These are phyloP conservation scores for Crocallis elinguaria DNA, from an alignment of 2,888 invertebrate genomes.

Conservation along the genomic window DNA sequence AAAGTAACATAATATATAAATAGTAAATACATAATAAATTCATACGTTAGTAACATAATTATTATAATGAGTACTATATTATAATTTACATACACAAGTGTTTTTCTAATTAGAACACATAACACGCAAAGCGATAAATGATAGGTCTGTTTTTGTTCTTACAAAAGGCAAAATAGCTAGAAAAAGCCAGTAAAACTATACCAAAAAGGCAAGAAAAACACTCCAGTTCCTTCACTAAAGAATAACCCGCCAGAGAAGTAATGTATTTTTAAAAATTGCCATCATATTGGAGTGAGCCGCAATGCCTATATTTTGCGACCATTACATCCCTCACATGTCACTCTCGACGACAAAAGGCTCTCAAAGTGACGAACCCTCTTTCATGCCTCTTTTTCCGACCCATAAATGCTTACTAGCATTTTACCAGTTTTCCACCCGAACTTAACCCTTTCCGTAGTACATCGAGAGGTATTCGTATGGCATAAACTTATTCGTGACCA, in stretches of 20 bases:
- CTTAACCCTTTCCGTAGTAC: constrained; percentile 66
- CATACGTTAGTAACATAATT: too few relatives aligned
- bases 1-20: too few relatives aligned
- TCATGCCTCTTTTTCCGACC: constrained; percentile 56
- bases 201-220: not conserved
- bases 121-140: too few relatives aligned
- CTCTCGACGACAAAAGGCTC: constrained; percentile 57
- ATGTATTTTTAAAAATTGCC: constrained; percentile 38
- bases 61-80: too few relatives aligned
- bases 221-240: constrained; percentile 5
- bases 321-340: constrained; percentile 47
- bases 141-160: too few relatives aligned
- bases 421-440: constrained; percentile 63
- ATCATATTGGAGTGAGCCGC: constrained; percentile 28
- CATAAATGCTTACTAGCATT: constrained; percentile 73
- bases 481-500: constrained; percentile 59
- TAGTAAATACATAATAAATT: too few relatives aligned
- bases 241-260: constrained; percentile 13
- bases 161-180: too few relatives aligned
- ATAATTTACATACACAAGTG: too few relatives aligned
- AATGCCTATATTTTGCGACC: constrained; percentile 35
- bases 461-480: constrained; percentile 71
- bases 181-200: too few relatives aligned
- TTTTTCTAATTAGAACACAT: too few relatives aligned
- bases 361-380: constrained; percentile 55